Evolutionary conservation across 2,888 invertebrate genomes (phyloP).

Genomic region (Trissolcus brochymenae): DNA sequence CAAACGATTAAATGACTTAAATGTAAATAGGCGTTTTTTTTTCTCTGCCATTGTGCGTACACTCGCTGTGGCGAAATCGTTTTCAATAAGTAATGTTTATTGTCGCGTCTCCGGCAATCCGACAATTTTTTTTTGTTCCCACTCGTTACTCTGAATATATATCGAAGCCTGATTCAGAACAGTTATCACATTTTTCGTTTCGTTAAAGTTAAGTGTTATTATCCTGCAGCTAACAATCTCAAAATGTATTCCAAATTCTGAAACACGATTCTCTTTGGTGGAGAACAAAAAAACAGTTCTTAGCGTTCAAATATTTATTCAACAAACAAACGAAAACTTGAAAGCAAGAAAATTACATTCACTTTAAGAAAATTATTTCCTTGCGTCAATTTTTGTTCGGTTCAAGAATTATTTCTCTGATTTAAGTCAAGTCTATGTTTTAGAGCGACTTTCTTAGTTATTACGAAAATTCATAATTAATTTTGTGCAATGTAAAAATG

Average conservation of each 20-base stretch:
- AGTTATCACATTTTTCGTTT: constrained; percentile 48
- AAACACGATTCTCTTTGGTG: constrained; percentile 1
- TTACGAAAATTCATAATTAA: no score
- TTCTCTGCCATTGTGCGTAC: constrained; percentile 62
- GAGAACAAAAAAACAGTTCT: background rate
- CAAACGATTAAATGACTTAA: constrained; percentile 76
- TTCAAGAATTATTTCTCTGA: no score
- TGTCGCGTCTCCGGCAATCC: constrained; percentile 71
- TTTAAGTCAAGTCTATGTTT: no score
- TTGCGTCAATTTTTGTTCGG: no score
- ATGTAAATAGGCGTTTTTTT: constrained; percentile 74
- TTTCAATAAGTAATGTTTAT: constrained; percentile 76
- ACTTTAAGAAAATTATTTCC: no score
- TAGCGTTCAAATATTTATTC: no score
- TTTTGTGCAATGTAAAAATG: background rate
- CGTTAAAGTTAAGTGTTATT: constrained; percentile 48
- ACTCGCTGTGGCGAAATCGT: constrained; percentile 71
- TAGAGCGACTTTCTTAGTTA: no score
- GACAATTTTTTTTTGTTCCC: constrained; percentile 38
- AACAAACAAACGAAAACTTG: no score
- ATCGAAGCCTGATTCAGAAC: constrained; percentile 27
- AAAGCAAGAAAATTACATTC: no score
- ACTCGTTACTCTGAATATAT: constrained; percentile 33
- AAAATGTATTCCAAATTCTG: constrained; percentile 29
- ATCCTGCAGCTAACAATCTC: constrained; percentile 29